Conservation (phyloP, 2,113 vertebrate genomes). For the Cinclus cinclus region DNA sequence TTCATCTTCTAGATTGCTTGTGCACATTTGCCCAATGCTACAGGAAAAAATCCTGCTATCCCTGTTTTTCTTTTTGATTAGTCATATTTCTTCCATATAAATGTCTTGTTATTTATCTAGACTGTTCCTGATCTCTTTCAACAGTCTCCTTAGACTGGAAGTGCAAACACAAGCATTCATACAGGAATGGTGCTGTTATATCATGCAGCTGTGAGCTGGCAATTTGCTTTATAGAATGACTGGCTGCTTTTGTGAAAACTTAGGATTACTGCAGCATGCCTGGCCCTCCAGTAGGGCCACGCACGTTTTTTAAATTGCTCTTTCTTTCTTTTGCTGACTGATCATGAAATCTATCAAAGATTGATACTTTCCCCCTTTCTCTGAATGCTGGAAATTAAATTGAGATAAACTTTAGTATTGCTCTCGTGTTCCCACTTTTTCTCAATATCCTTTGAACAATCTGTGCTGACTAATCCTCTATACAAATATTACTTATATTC, state of each 20-base stretch:
- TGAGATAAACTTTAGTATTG: neutral
- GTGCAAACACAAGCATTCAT: neutral
- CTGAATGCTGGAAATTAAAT: neutral
- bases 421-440: neutral
- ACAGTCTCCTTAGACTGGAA: neutral
- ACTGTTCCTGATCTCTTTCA: neutral
- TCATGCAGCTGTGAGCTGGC: neutral
- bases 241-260: neutral
- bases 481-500: neutral
- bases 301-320: neutral
- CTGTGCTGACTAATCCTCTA: neutral
- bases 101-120: neutral
- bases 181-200: neutral
- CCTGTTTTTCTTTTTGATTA: neutral
- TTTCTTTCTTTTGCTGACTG: neutral
- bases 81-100: neutral
- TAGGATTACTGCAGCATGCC: neutral
- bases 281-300: neutral
- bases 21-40: neutral
- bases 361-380: rapidly evolving
- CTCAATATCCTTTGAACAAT: neutral
- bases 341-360: neutral
- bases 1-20: neutral
- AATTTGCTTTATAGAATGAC: neutral
- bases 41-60: neutral